Base-by-base conservation (phyloP, 1,140 invertebrate species). In the Drosophila leontia region DNA sequence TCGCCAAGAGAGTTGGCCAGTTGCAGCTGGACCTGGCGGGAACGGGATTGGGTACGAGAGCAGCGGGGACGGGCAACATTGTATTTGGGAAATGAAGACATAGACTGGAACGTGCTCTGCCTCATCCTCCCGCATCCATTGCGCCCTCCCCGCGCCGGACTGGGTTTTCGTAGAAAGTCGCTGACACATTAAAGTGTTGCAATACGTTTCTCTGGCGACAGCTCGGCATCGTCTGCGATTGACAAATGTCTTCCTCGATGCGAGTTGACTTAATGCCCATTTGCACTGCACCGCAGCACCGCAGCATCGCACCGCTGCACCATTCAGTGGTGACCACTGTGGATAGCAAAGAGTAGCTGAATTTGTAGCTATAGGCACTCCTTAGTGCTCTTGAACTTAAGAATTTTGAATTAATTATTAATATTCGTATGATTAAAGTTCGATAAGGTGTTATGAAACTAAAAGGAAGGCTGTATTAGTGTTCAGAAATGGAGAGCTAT, bases 61-160 rank as follows among this genome's bases (percentile, higher is more conserved):
- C 44, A 3, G 19, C 44, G 44, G 7, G 12, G 13, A 37, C 11
- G 67, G 50, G 62, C 74, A 80, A 80, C 77, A 80, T 80, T 80
- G 82, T 87, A 83, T 81, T 88, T 88, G 77, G 85, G 78, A 88
- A 85, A 88, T 88, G 82, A 90, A 88, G 85, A 88, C 85, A 88
- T 90, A 84, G 64, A 78, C 76, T 78, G 55, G 77, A 74, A 78
- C 79, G 61, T 50, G 45, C 37, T 50, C 51, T 44, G 35, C 35
- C 74, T 45, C 45, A 50, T 62, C 69, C 57, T 47, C 55, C 37
- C 35, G 60, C 44, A 50, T 12, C 64, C 34, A 17, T 26, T 17
- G 23, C 58, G 39, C 45, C 44, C 44, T 41, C 19, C 50, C 50
- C 35, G 57, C 44, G 32, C 2, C 65, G n/a, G 70, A 72, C 69